Conservation (phyloP, 2,797 vertebrate species). For the Hafferia zeledoni region DNA sequence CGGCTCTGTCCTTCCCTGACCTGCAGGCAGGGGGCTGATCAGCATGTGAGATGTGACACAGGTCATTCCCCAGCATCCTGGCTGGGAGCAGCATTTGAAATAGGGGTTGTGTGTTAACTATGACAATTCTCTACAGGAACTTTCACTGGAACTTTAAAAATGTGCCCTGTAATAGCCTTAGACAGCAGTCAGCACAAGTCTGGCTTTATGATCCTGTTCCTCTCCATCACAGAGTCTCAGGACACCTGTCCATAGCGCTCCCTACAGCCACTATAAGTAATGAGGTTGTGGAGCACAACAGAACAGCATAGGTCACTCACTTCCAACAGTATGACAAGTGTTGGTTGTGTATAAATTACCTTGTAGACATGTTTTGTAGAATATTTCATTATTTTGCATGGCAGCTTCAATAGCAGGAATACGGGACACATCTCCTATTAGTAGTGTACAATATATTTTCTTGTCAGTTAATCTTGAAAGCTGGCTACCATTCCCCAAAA, state of each 20-base stretch:
- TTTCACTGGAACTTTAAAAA: conserved; percentile 40
- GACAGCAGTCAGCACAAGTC: conserved; percentile 58
- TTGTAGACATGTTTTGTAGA: conserved; percentile 59
- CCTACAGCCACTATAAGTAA: conserved; percentile 52
- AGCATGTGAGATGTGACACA: not conserved
- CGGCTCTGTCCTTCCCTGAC: not conserved
- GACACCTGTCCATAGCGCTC: conserved; percentile 58
- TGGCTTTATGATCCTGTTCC: conserved; percentile 51
- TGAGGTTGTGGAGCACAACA: conserved; percentile 48
- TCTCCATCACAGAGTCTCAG: conserved; percentile 46
- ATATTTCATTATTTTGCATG: conserved; percentile 61
- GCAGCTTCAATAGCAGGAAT: conserved; percentile 45
- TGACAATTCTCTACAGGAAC: not conserved
- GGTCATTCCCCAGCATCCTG: not conserved
- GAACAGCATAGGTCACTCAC: conserved; percentile 53
- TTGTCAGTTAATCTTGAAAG: conserved; percentile 75
- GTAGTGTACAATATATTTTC: conserved; percentile 68
- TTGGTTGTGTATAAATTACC: conserved; percentile 52
- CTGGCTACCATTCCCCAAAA: conserved; percentile 42
- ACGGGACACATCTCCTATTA: conserved; percentile 63
- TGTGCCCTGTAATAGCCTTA: conserved; percentile 41
- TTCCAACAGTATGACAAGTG: conserved; percentile 49
- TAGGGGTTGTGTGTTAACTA: not conserved
- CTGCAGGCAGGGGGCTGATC: not conserved
- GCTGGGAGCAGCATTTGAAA: not conserved